These are phyloP conservation scores for Erinaceus europaeus DNA, from an alignment of 2,113 vertebrate genomes.

Conservation along the genomic window DNA sequence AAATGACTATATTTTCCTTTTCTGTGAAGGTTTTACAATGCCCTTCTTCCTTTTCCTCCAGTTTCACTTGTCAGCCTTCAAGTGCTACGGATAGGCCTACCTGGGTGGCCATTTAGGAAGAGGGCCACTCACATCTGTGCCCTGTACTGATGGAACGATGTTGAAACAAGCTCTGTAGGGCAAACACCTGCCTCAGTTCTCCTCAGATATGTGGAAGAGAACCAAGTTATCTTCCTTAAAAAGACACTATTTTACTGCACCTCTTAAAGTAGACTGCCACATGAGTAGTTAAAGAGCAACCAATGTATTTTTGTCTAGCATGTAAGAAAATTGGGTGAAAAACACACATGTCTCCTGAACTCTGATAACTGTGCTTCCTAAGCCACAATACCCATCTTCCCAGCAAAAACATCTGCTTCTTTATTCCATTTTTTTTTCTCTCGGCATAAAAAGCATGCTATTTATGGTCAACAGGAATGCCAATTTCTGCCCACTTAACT, in stretches of 20 bases:
- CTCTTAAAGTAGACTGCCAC: not conserved
- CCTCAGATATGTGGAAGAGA: not conserved
- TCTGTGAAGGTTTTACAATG: not conserved
- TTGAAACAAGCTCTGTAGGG: not conserved
- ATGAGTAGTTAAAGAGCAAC: not conserved
- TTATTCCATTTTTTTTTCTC: not conserved
- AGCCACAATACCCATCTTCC: not conserved
- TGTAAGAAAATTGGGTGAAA: not conserved
- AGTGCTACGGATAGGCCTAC: not conserved
- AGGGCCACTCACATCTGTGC: not conserved
- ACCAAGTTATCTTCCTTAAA: not conserved
- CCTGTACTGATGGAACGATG: not conserved
- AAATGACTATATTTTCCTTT: not conserved
- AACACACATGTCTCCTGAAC: not conserved
- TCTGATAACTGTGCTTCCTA: not conserved
- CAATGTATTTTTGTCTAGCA: not conserved
- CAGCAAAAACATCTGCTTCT: not conserved
- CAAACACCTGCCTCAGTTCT: not conserved
- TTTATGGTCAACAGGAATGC: not conserved
- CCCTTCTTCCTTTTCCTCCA: not conserved
- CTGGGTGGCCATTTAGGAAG: not conserved
- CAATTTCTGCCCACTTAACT: not conserved
- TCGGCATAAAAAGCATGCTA: not conserved
- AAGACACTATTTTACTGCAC: not conserved
- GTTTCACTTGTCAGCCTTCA: slow-evolving; percentile 13